Evolutionary conservation across 92 coral and sea anemone genomes (phyloP), one percentile per base, ranked within the genome.

Genomic region (Bergia sp.): DNA sequence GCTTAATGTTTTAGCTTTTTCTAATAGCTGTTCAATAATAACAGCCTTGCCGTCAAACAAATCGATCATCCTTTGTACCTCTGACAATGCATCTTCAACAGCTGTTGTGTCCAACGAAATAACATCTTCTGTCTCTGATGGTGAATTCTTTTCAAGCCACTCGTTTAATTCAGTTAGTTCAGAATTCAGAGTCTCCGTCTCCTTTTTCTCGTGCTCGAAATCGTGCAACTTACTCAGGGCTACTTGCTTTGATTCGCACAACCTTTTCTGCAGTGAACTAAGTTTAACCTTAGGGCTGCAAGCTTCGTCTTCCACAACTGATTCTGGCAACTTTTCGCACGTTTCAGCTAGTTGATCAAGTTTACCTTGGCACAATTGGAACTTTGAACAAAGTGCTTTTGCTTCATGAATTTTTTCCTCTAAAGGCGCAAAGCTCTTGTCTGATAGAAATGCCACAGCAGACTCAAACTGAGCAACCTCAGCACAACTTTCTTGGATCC

Each of bases 291-390:
- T 86, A n/a, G 98, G 96, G 79, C 86, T 92, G 74, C 80, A 79
- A 36, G 89, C 89, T 66, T 90, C 90, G 50, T 95, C 89, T 77
- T 89, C 94, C 37, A 83, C 89, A n/a, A 94, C 94, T 18, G 91
- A 89, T 37, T 82, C 77, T 64, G 94, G 93, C n/a, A 91, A 86
- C 49, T 79, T 92, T 1, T 91, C 76, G 77, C 89, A 89, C 47
- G 91, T 86, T 39, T 88, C 96, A 11, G 94, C 82, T 42, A 95
- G 88, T 12, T 69, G 67, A 81, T 93, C 93, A 64, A 95, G 93
- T 38, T 95, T 92, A 50, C 86, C 82, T 58, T 91, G 86, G 77
- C 71, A 95, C 7, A 76, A 71, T 73, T 89, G 91, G 82, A 93
- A 73, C 79, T 53, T 93, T 7, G 92, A 88, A 84, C 94, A 90